phyloP scores from a whole-genome alignment of 2,113 vertebrate species.

The Scalopus aquaticus region DNA sequence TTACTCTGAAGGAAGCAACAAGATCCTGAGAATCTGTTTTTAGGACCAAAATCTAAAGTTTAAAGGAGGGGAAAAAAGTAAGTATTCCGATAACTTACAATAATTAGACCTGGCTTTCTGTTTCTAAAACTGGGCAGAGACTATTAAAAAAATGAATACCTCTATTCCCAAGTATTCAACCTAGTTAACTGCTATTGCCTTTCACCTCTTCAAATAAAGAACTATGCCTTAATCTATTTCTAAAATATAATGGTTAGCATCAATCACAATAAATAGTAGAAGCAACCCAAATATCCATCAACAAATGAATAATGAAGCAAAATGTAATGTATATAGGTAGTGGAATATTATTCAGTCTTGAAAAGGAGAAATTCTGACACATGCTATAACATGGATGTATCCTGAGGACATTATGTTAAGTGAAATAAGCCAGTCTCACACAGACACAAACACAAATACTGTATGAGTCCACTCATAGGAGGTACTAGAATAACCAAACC shows the following conservation, averaged over 20 bases:
- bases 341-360: background rate
- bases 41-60: conserved; percentile 94
- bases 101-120: conserved; percentile 45
- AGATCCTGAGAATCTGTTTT: conserved; percentile 97
- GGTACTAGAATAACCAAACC: background rate
- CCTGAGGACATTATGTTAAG: background rate
- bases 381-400: background rate
- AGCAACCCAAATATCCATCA: background rate
- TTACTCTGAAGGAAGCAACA: conserved; percentile 98
- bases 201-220: conserved; percentile 32
- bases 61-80: conserved; percentile 64
- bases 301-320: background rate
- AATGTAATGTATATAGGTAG: background rate
- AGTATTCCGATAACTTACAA: background rate
- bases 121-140: conserved; percentile 41
- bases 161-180: background rate
- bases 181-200: background rate
- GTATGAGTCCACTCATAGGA: background rate
- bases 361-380: background rate
- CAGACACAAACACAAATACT: background rate
- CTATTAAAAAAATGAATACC: conserved; percentile 2
- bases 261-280: background rate
- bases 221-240: background rate
- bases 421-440: background rate
- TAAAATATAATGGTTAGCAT: conserved; percentile 5